Percentiles rank a stretch among this genome's conserved stretches.
phyloP scores from a whole-genome alignment of 1,140 invertebrate genomes.

The Mizuhopecten yessoensis region DNA sequence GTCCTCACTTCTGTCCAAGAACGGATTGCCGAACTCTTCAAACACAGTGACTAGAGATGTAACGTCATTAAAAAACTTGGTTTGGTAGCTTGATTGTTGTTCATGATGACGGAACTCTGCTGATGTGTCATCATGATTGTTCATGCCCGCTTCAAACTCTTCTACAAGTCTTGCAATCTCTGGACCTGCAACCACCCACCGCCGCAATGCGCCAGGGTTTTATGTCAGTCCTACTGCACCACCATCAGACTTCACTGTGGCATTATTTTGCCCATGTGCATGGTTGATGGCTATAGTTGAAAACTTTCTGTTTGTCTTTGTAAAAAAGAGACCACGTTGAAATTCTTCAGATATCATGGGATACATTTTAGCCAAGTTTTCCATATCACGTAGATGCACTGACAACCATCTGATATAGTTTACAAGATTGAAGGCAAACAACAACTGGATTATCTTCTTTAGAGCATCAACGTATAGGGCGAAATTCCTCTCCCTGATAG shows the following conservation, averaged over 20 bases:
- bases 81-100: conserved; percentile 46
- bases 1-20: conserved; percentile 58
- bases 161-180: conserved; percentile 58
- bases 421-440: conserved; percentile 57
- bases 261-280: conserved; percentile 67
- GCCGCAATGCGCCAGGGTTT: conserved; percentile 46
- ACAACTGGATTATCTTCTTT: conserved; percentile 37
- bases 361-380: background rate
- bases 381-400: conserved; percentile 37
- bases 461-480: background rate
- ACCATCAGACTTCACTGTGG: conserved; percentile 69
- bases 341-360: conserved; percentile 53
- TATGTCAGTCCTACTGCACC: conserved; percentile 68
- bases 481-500: conserved; percentile 28
- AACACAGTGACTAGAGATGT: conserved; percentile 1
- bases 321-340: conserved; percentile 47
- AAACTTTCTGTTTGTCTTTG: conserved; percentile 53
- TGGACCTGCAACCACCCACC: conserved; percentile 54
- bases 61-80: conserved; percentile 52
- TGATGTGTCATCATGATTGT: background rate
- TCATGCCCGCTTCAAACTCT: conserved; percentile 60
- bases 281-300: conserved; percentile 73
- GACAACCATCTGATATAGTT: conserved; percentile 57
- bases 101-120: conserved; percentile 47
- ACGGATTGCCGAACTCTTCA: conserved; percentile 63